Conservation (phyloP, 2,113 vertebrate genomes). For the Paradisaea rubra region DNA sequence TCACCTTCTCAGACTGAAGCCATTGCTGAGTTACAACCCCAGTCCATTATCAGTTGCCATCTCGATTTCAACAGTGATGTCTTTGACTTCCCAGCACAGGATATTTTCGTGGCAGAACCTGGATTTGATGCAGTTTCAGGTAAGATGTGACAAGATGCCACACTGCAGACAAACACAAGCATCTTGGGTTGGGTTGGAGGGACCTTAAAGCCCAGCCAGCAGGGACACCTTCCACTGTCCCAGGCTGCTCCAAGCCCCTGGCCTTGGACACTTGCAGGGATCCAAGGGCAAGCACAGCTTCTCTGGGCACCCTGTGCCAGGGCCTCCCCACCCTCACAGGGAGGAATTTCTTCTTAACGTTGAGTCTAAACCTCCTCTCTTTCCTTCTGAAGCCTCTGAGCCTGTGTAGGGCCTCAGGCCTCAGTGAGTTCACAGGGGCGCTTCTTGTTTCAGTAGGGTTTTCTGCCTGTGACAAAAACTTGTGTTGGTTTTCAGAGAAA, state of each 20-base stretch:
- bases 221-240: neutral
- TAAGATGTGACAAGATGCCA: slow-evolving; percentile 25
- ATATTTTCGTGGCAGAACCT: slow-evolving; percentile 77
- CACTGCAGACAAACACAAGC: rapidly evolving
- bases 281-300: neutral
- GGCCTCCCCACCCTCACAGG: rapidly evolving
- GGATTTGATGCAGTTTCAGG: slow-evolving; percentile 80
- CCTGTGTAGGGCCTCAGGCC: neutral
- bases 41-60: slow-evolving; percentile 79
- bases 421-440: neutral
- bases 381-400: neutral
- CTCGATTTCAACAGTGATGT: slow-evolving; percentile 77
- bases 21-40: slow-evolving; percentile 77
- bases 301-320: neutral
- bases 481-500: neutral
- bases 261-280: neutral
- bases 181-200: neutral
- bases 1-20: slow-evolving; percentile 75
- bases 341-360: neutral
- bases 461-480: neutral
- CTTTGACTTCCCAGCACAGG: slow-evolving; percentile 77
- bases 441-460: neutral
- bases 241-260: neutral
- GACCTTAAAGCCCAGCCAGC: neutral
- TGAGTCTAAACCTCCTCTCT: neutral